Conservation (phyloP, 2,888 invertebrate genomes). For the Acanthosepion esculentum region DNA sequence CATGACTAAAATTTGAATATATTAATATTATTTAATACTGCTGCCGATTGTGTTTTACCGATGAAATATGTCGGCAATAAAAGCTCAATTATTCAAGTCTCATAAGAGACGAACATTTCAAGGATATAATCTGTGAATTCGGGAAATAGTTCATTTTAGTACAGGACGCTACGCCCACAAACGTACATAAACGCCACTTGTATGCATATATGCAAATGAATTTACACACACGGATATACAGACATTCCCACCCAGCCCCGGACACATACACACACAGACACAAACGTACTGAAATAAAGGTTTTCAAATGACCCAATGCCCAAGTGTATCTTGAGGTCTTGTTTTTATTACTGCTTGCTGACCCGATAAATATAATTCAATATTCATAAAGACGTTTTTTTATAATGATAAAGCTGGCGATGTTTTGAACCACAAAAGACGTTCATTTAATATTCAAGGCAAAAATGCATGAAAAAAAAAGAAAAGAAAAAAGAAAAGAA, state of each 20-base stretch:
- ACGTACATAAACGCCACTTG: background rate
- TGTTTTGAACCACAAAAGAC: background rate
- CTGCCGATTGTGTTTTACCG: too few relatives aligned
- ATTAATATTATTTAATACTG: too few relatives aligned
- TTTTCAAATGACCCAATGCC: background rate
- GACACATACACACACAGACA: background rate
- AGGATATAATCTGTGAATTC: background rate
- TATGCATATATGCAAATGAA: background rate
- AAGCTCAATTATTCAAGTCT: too few relatives aligned
- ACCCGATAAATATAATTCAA: background rate
- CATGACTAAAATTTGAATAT: too few relatives aligned
- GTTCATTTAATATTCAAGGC: slow-evolving; percentile 33
- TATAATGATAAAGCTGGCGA: background rate
- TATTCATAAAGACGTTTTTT: background rate
- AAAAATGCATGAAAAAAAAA: background rate
- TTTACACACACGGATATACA: background rate
- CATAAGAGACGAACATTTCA: background rate
- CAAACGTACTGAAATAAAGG: background rate
- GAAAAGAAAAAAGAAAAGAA: too few relatives aligned
- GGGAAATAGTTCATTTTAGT: background rate
- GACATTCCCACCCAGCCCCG: background rate
- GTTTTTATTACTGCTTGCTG: background rate
- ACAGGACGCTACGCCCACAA: background rate
- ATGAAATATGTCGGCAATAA: too few relatives aligned
- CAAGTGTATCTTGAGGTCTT: background rate